Percentiles rank a stretch among this genome's conserved stretches.
These are phyloP conservation scores for Theristicus caerulescens DNA, from an alignment of 2,113 vertebrate species.

Conservation along the genomic window DNA sequence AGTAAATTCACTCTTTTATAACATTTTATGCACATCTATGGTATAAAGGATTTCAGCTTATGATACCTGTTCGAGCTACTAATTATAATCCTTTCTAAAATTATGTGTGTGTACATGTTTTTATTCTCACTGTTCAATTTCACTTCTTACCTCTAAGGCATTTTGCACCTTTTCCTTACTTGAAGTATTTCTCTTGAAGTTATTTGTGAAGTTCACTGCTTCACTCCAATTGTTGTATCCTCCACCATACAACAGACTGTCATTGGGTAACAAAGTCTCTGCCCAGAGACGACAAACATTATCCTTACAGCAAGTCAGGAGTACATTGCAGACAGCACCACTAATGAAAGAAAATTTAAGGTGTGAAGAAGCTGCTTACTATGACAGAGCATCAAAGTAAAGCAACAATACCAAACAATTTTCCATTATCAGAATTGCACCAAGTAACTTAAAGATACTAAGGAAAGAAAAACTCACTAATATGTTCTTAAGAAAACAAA, in stretches of 20 bases:
- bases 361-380: not conserved
- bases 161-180: conserved; percentile 78
- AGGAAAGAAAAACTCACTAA: not conserved
- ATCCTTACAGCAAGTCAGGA: conserved; percentile 97
- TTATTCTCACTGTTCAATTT: not conserved
- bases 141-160: conserved; percentile 82
- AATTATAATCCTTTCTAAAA: not conserved
- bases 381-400: not conserved
- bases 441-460: not conserved
- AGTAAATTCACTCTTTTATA: not conserved
- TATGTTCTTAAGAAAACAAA: not conserved
- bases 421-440: not conserved
- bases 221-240: conserved; percentile 74
- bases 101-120: fast-evolving
- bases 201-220: conserved; percentile 68
- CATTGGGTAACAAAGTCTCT: conserved; percentile 94
- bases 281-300: conserved; percentile 96
- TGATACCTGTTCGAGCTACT: not conserved
- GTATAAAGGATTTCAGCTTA: not conserved
- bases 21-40: not conserved
- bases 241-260: conserved; percentile 85
- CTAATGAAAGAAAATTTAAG: conserved; percentile 70
- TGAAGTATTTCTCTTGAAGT: conserved; percentile 79
- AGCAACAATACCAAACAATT: not conserved
- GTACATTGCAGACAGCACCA: conserved; percentile 90